Conservation (phyloP, 1,140 invertebrate genomes). For the Leptinotarsa undecemlineata region DNA sequence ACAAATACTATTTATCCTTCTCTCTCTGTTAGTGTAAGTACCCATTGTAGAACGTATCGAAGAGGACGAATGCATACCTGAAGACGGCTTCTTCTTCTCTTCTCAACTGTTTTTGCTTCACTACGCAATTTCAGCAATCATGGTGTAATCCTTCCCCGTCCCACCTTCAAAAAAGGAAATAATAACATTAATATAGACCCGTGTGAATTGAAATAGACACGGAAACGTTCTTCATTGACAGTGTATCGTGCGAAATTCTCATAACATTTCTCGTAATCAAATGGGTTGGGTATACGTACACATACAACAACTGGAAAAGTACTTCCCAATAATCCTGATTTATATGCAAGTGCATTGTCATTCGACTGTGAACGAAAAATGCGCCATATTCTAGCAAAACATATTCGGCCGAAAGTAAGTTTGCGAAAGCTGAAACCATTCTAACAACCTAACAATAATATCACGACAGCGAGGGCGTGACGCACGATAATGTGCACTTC, state of each 20-base stretch:
- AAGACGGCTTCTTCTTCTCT: no score
- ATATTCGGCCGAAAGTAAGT: slow-evolving; percentile 39
- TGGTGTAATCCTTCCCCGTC: no score
- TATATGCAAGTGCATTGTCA: neutral
- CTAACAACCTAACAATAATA: slow-evolving; percentile 46
- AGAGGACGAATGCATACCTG: no score
- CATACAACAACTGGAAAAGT: neutral
- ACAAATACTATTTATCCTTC: no score
- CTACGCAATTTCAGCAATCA: no score
- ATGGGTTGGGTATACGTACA: neutral
- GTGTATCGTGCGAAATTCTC: neutral
- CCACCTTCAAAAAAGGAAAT: no score
- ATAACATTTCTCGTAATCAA: slow-evolving; percentile 2
- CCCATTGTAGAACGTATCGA: no score
- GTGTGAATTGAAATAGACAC: no score
- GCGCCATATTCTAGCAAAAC: neutral
- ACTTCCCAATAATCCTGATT: slow-evolving; percentile 8
- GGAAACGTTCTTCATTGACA: neutral
- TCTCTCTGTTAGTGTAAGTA: no score
- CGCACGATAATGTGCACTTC: slow-evolving; percentile 44
- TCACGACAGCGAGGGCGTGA: slow-evolving; percentile 47
- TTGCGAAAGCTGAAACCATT: slow-evolving; percentile 37
- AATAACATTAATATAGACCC: no score
- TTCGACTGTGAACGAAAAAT: neutral
- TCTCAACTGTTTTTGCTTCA: no score